Evolutionary conservation across 2,113 vertebrate genomes (phyloP), one percentile per base, ranked within the genome.

Genomic region (Lampris incognitus): DNA sequence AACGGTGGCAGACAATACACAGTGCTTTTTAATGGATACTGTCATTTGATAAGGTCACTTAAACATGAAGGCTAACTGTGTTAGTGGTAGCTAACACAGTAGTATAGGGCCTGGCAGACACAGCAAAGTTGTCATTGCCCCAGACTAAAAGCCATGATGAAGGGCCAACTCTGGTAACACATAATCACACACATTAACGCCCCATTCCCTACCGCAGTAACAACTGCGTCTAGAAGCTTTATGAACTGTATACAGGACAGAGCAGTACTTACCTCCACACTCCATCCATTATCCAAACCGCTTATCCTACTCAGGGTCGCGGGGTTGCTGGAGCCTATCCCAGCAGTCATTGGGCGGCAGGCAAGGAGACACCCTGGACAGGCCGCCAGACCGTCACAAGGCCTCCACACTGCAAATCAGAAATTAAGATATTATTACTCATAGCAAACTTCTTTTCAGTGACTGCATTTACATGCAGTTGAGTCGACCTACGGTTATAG

Each of bases 31-130:
- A 74, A 57, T 58, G 69, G 66, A 49, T 62, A 66, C 84, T 73
- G 51, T 56, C 72, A 59, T 36, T 74, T 81, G 72, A 87, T 77
- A 73, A 81, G 85, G 77, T 88, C 73, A 88, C 60, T 59, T 76
- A 72, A 74, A 72, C 58, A 2, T 55, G 49, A 7, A 81, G 76
- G 82, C 79, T 65, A 10, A 73, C 74, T 46, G 70, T 75, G 79
- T 84, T 75, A 80, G 50, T 9, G n/a, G 39, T 52, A 57, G 13
- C 49, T 52, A 24, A 24, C 24, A 24, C 24, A 24, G 24, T 24
- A 24, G 65, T 2, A 13, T 78, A 69, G 72, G 76, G 79, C 64
- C 46, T 69, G 55, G 66, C 66, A 76, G 60, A 72, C 74, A 61
- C 49, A 38, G 42, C 41, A 0, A 61, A 61, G 46, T 46, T 63